Conservation (phyloP, 1,140 invertebrate genomes). For the Atta texana region DNA sequence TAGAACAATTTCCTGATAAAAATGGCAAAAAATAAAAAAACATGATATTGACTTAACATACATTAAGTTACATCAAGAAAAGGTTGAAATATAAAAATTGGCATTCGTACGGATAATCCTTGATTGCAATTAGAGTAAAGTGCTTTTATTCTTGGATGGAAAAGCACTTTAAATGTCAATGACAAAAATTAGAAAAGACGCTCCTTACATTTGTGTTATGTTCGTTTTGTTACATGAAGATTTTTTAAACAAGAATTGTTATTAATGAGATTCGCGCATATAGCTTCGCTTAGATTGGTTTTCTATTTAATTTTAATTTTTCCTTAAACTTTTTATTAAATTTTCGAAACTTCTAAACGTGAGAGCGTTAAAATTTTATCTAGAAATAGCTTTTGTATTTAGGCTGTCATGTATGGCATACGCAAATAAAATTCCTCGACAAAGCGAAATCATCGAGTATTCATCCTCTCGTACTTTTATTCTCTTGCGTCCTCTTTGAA, state of each 20-base stretch:
- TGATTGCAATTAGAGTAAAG: not conserved
- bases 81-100: not conserved
- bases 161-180: not conserved
- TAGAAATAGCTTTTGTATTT: not conserved
- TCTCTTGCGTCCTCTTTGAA: not conserved
- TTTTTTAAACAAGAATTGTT: not conserved
- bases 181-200: not conserved
- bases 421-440: not conserved
- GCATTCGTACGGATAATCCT: not conserved
- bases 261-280: not conserved
- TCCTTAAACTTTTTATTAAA: not conserved
- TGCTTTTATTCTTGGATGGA: not conserved
- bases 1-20: constrained; percentile 6
- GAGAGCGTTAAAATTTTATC: not conserved
- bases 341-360: not conserved
- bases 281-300: not conserved
- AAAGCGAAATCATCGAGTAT: constrained; percentile 33
- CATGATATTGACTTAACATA: not conserved
- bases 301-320: not conserved
- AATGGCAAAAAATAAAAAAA: not conserved
- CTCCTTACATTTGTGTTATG: not conserved
- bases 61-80: not conserved
- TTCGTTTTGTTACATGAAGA: not conserved
- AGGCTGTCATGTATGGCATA: not conserved
- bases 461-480: constrained; percentile 7